phyloP scores from a whole-genome alignment of 2,113 vertebrate genomes.

The Calcarius ornatus region DNA sequence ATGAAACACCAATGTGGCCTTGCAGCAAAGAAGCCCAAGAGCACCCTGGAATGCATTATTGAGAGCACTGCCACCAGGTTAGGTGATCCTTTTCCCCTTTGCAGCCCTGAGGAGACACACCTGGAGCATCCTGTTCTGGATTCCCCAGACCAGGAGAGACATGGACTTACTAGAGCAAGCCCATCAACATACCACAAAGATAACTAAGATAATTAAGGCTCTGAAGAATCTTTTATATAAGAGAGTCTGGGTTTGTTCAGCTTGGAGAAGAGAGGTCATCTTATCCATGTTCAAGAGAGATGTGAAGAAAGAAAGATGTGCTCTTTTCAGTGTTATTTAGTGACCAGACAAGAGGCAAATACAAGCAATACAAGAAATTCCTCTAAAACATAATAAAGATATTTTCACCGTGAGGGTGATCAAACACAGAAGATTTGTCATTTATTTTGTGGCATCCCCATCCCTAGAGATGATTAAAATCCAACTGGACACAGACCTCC shows the following conservation, averaged over 20 bases:
- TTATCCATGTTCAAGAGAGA: neutral
- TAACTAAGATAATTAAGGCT: neutral
- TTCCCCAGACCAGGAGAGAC: neutral
- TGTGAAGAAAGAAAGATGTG: neutral
- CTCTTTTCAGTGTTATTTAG: neutral
- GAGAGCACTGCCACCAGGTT: neutral
- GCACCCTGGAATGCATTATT: neutral
- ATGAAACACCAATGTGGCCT: neutral
- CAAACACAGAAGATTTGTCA: neutral
- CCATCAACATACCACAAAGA: neutral
- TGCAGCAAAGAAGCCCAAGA: neutral
- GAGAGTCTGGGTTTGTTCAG: neutral
- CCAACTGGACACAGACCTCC: neutral
- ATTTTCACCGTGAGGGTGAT: neutral
- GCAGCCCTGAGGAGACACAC: neutral
- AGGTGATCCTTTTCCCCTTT: neutral
- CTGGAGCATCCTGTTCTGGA: neutral
- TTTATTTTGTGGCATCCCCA: neutral
- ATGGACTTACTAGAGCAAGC: neutral
- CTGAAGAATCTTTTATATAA: neutral
- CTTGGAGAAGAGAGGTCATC: neutral
- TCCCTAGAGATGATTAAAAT: neutral
- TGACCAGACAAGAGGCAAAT: neutral
- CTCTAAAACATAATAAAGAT: neutral
- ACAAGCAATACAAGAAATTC: neutral